These are phyloP conservation scores for Saccopteryx bilineata DNA, from an alignment of 2,113 vertebrate species.

Conservation along the genomic window DNA sequence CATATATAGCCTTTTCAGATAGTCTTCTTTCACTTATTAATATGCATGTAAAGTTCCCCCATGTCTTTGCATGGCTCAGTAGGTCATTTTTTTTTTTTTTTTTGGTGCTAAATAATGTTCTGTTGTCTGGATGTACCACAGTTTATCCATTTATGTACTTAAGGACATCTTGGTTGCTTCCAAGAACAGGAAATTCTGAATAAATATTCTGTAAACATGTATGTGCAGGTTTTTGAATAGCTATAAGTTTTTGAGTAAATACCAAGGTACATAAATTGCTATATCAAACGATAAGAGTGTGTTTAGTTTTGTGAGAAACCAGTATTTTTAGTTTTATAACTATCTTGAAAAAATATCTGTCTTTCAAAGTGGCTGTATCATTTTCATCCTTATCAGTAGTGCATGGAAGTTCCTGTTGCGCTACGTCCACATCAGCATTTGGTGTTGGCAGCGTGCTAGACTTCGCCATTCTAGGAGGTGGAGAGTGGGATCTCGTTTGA, in stretches of 20 bases:
- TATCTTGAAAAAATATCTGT: background rate
- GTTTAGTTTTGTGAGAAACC: background rate
- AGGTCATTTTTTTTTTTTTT: background rate
- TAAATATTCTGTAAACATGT: background rate
- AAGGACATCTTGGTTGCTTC: background rate
- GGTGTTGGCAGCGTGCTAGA: background rate
- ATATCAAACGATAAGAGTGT: background rate
- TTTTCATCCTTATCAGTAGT: background rate
- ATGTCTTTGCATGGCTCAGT: background rate
- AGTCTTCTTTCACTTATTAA: background rate
- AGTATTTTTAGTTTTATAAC: background rate
- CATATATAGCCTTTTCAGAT: background rate
- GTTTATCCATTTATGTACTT: background rate
- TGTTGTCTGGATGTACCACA: background rate
- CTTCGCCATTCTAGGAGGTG: background rate
- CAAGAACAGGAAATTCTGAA: background rate
- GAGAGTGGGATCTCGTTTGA: background rate
- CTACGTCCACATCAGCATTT: background rate
- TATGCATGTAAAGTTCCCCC: background rate
- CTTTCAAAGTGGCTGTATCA: background rate
- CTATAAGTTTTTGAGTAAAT: background rate
- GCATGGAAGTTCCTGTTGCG: background rate
- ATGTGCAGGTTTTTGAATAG: background rate
- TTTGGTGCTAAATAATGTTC: background rate
- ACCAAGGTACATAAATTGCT: background rate